Percentiles rank a stretch among this genome's conserved stretches.
These are phyloP conservation scores for Trachemys scripta DNA, from an alignment of 2,113 vertebrate species.

Conservation along the genomic window DNA sequence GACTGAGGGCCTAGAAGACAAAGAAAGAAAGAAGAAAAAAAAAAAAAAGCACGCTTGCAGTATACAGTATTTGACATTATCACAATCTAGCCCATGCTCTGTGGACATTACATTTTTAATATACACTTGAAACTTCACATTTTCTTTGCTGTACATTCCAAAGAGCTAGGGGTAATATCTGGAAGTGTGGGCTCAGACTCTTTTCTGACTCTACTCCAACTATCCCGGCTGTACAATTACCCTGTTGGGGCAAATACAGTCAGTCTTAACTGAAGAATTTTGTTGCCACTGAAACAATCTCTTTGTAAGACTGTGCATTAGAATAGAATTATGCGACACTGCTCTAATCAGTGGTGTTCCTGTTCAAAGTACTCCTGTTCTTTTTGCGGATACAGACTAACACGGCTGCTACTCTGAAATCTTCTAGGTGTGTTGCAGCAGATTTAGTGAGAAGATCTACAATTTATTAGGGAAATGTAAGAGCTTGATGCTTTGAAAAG, in stretches of 20 bases:
- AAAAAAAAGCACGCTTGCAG: background rate
- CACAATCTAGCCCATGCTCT: slow-evolving; percentile 24
- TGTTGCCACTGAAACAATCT: slow-evolving; percentile 48
- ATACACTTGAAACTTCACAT: slow-evolving; percentile 13
- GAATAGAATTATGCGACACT: slow-evolving; percentile 51
- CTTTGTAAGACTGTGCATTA: slow-evolving; percentile 28
- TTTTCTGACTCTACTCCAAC: slow-evolving; percentile 21
- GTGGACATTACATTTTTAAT: background rate
- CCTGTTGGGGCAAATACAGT: slow-evolving; percentile 42
- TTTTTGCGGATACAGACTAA: too few species aligned
- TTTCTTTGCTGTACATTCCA: background rate
- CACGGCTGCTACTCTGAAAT: background rate
- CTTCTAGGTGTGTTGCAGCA: slow-evolving; percentile 4
- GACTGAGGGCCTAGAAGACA: slow-evolving; percentile 68
- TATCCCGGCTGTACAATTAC: slow-evolving; percentile 40
- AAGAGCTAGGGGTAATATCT: slow-evolving; percentile 21
- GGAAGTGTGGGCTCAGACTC: slow-evolving; percentile 13
- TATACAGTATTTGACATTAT: slow-evolving; percentile 58
- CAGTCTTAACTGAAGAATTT: slow-evolving; percentile 60
- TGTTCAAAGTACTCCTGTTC: background rate
- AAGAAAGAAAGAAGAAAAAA: slow-evolving; percentile 29
- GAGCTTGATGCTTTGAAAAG: slow-evolving; percentile 22
- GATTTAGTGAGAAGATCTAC: background rate
- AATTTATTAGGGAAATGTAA: background rate
- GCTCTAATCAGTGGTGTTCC: slow-evolving; percentile 12